These are phyloP conservation scores for Apeltes quadracus DNA, from an alignment of 2,113 vertebrate species.

Conservation along the genomic window DNA sequence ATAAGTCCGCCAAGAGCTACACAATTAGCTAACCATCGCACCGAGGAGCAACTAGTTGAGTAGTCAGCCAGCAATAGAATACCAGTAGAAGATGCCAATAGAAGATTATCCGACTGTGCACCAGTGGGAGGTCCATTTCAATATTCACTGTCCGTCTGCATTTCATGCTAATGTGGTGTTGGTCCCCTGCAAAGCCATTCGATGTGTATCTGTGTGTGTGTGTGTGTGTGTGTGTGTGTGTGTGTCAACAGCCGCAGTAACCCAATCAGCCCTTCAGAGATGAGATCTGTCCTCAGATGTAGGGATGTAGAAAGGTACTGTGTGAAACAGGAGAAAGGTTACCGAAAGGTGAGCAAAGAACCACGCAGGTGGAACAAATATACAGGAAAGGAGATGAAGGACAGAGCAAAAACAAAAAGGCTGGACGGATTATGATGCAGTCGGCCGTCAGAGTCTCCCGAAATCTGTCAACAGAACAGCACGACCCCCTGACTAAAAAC, in stretches of 20 bases:
- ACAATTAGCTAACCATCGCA: background rate
- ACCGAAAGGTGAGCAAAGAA: constrained; percentile 38
- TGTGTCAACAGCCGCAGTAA: constrained; percentile 55
- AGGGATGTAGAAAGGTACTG: constrained; percentile 17
- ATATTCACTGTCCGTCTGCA: constrained; percentile 58
- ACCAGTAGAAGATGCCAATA: constrained; percentile 37
- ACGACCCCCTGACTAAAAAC: background rate
- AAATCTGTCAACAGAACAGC: background rate
- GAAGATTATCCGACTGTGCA: constrained; percentile 44
- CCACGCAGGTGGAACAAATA: background rate
- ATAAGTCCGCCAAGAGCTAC: background rate
- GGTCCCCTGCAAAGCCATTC: constrained; percentile 48
- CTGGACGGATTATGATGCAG: background rate
- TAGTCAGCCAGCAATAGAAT: constrained; percentile 11
- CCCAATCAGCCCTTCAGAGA: constrained; percentile 60
- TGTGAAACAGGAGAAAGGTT: constrained; percentile 31
- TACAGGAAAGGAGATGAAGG: background rate
- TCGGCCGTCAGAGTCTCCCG: background rate
- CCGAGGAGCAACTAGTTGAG: background rate
- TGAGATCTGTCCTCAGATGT: constrained; percentile 50
- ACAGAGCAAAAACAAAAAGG: background rate
- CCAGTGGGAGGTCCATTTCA: constrained; percentile 44
- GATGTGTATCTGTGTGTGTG: constrained; percentile 22
- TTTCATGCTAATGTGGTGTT: constrained; percentile 44
- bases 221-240: constrained; percentile 21